These are phyloP conservation scores for Pseudomyrmex gracilis DNA, from an alignment of 1,140 invertebrate species.

Conservation along the genomic window DNA sequence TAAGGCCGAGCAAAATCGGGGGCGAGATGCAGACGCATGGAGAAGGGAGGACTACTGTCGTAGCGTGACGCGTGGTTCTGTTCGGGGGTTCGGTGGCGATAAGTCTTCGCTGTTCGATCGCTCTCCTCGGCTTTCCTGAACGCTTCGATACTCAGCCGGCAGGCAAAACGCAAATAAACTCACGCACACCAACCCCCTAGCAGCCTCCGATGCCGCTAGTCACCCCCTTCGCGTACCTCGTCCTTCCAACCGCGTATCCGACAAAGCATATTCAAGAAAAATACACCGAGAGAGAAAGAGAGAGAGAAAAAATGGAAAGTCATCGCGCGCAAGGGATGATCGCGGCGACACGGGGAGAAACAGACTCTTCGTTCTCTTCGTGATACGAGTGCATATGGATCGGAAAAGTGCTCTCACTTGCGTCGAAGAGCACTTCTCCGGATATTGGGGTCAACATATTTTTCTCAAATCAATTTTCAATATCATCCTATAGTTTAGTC, in stretches of 20 bases:
- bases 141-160: slow-evolving; percentile 81
- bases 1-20: slow-evolving; percentile 41
- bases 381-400: background rate
- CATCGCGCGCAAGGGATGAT: slow-evolving; percentile 39
- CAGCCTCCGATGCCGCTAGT: slow-evolving; percentile 36
- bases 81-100: slow-evolving; percentile 61
- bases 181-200: slow-evolving; percentile 38
- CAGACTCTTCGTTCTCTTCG: slow-evolving; percentile 16
- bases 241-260: slow-evolving; percentile 40
- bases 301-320: slow-evolving; percentile 53
- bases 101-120: slow-evolving; percentile 69
- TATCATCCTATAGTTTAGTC: background rate
- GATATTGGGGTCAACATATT: background rate
- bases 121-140: slow-evolving; percentile 67
- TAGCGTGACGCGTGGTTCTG: slow-evolving; percentile 24
- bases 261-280: slow-evolving; percentile 81
- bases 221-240: background rate
- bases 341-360: slow-evolving; percentile 32
- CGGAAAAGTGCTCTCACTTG: slow-evolving; percentile 3
- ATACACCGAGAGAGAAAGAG: slow-evolving; percentile 69
- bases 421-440: background rate
- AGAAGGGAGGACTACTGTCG: slow-evolving; percentile 52
- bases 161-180: slow-evolving; percentile 85
- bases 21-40: slow-evolving; percentile 53
- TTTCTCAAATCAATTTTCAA: slow-evolving; percentile 1